These are phyloP conservation scores for Periophthalmus modestus DNA, from an alignment of 2,113 vertebrate genomes.

Conservation along the genomic window DNA sequence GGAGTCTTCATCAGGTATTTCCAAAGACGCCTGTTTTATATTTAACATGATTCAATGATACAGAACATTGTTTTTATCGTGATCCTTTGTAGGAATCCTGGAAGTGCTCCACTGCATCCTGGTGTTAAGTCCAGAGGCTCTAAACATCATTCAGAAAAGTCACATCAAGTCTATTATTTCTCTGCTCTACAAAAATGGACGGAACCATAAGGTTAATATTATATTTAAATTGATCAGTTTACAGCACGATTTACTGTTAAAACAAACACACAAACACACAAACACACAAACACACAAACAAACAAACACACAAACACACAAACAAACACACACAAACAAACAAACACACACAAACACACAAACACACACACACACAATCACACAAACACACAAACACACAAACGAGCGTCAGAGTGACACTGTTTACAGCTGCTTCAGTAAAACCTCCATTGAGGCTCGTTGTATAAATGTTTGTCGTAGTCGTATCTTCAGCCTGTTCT, in stretches of 20 bases:
- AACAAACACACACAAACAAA: no score
- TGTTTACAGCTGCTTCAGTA: conserved; percentile 7
- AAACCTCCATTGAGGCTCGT: neutral
- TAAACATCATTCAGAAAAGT: conserved; percentile 90
- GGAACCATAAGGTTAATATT: conserved; percentile 89
- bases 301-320: neutral
- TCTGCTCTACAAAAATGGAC: conserved; percentile 92
- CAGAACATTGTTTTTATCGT: neutral
- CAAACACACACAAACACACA: neutral
- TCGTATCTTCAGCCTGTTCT: neutral
- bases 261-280: no score
- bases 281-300: no score
- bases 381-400: neutral
- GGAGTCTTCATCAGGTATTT: conserved; percentile 94
- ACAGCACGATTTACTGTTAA: neutral
- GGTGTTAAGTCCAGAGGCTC: conserved; percentile 94
- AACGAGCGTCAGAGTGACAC: neutral
- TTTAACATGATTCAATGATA: neutral
- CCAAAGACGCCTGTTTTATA: neutral
- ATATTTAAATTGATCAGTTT: neutral
- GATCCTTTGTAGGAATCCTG: conserved; percentile 83
- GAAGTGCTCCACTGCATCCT: conserved; percentile 95
- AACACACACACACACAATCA: neutral
- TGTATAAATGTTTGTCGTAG: conserved; percentile 5
- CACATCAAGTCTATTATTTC: conserved; percentile 97